Conservation (phyloP, 2,113 vertebrate species). For the Entomyzon cyanotis region DNA sequence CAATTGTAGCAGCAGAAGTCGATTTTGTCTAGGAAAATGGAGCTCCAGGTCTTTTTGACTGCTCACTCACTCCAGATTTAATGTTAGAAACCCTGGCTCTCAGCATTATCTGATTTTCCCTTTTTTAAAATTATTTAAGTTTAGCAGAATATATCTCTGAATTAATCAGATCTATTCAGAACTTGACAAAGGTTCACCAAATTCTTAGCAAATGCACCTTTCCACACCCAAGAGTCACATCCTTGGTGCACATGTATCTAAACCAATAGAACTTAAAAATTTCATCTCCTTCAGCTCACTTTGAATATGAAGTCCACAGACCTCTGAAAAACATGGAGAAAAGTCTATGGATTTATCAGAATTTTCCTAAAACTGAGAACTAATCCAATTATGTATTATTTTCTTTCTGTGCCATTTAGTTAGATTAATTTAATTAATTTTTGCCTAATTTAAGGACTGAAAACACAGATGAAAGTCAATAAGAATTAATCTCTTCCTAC, state of each 20-base stretch:
- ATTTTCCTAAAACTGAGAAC: background rate
- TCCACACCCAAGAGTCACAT: background rate
- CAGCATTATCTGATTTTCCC: background rate
- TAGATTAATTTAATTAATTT: background rate
- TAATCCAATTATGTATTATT: background rate
- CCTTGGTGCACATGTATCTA: background rate
- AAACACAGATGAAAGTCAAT: background rate
- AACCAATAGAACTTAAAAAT: background rate
- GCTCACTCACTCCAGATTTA: background rate
- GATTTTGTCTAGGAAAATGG: background rate
- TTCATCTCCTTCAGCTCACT: background rate
- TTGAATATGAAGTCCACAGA: background rate
- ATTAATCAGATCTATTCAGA: background rate
- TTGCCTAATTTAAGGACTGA: background rate
- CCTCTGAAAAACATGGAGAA: background rate
- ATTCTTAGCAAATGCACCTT: background rate
- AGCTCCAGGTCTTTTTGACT: background rate
- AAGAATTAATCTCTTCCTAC: background rate
- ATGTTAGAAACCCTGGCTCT: background rate
- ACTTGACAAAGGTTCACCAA: background rate
- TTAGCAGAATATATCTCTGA: background rate
- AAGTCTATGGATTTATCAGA: background rate
- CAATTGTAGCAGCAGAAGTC: background rate
- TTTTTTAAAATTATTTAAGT: background rate
- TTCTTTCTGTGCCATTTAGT: background rate